Evolutionary conservation across 2,113 vertebrate species (phyloP), one percentile per base, ranked within the genome.

Genomic region (Pelodiscus sinensis): DNA sequence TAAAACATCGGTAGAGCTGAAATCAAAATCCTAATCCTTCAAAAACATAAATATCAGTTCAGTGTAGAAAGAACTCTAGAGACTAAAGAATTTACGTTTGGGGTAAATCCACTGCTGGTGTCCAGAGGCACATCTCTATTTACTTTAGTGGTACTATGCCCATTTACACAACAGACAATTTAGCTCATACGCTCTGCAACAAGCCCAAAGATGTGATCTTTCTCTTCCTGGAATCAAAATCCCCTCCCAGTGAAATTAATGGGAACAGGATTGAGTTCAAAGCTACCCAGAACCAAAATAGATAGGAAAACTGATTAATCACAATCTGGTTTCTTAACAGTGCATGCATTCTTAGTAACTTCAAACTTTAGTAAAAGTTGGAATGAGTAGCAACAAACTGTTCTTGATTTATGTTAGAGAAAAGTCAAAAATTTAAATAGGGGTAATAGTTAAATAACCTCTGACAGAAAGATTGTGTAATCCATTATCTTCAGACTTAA

Each of bases 401-500:
- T 94, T 88, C 6, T 90, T 94, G 58, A 93, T 27, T 15, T 73
- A 96, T 92, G 54, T 84, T 95, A 93, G 78, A 94, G 0, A 3
- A 91, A 94, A 96, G 87, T 81, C 9, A 94, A 96, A 95, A 93
- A 87, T 92, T 92, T 78, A 92, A 92, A 90, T 91, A 54, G 73
- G 44, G 22, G 38, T 83, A 94, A 84, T 96, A 96, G 96, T 94
- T 96, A 93, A 97, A 95, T 97, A 93, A 96, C 94, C 93, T 95
- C 87, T 95, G 77, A 29, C 24, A 93, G 89, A 92, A 92, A 96
- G 96, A 95, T 89, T 95, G 56, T 93, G 92, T 51, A 80, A 92
- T 90, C 95, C 95, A 97, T 96, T 97, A 96, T 96, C 91, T 94
- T 97, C 93, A 92, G 79, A 88, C 92, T 96, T 93, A 91, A 92